Evolutionary conservation across 2,888 invertebrate species (phyloP).

Genomic region (Agriotes lineatus): DNA sequence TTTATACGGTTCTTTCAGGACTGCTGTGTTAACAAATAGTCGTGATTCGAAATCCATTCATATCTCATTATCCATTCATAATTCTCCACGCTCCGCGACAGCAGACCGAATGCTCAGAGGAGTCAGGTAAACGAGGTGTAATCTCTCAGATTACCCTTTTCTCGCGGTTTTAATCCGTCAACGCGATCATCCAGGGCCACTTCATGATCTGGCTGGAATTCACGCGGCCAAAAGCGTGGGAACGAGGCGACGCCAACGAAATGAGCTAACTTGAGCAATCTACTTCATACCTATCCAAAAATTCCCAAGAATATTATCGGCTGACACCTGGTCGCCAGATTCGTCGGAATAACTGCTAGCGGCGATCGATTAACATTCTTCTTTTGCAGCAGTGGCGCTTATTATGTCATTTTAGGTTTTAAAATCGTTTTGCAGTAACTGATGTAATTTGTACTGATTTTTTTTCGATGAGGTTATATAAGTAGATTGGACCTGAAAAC

Average conservation of each 20-base stretch:
- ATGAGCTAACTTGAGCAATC: background rate
- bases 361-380: too few species aligned
- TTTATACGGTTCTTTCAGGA: too few species aligned
- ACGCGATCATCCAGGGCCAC: background rate
- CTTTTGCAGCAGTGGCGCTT: too few species aligned
- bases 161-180: constrained; percentile 17
- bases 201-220: constrained; percentile 4
- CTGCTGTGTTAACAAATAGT: too few species aligned
- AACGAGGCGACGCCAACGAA: background rate
- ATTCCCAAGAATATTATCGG: background rate
- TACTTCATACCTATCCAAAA: background rate
- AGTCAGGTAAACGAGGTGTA: background rate
- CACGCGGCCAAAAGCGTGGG: constrained; percentile 7
- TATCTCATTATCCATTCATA: too few species aligned
- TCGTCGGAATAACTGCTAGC: background rate
- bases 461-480: too few species aligned
- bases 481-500: too few species aligned
- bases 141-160: constrained; percentile 5
- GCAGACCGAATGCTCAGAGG: too few species aligned
- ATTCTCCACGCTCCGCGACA: too few species aligned
- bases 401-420: background rate
- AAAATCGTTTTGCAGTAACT: too few species aligned
- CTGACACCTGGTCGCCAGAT: background rate
- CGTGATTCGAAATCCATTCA: too few species aligned
- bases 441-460: too few species aligned